Conservation (phyloP, 2,888 invertebrate genomes). For the Rhagonycha fulva region DNA sequence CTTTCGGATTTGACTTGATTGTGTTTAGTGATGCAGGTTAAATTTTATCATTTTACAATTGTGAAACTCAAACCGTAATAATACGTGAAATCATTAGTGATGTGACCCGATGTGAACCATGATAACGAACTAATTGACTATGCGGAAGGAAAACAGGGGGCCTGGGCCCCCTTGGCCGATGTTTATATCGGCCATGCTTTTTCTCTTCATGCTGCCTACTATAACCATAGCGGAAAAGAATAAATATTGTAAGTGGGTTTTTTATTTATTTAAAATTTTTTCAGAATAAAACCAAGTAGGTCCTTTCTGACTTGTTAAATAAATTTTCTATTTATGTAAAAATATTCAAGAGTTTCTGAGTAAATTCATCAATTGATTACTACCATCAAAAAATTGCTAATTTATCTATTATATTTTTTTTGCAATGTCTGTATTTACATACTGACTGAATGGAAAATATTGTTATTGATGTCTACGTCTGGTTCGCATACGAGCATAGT, state of each 20-base stretch:
- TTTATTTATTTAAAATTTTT: background rate
- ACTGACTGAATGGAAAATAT: background rate
- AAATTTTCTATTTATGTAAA: background rate
- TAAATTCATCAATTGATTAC: no score
- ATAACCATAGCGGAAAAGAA: conserved; percentile 47
- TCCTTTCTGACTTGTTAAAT: no score
- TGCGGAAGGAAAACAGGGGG: conserved; percentile 39
- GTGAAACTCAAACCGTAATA: background rate
- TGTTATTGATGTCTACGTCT: background rate
- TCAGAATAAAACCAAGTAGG: no score
- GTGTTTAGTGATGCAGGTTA: conserved; percentile 4
- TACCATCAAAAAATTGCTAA: background rate
- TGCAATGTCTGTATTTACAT: background rate
- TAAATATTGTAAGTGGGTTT: conserved; percentile 50
- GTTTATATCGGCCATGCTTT: conserved; percentile 38
- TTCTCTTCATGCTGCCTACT: conserved; percentile 41
- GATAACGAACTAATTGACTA: conserved; percentile 3
- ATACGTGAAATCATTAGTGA: conserved; percentile 13
- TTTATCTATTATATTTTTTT: background rate
- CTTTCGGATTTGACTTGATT: background rate
- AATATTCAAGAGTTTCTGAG: background rate
- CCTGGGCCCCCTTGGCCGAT: conserved; percentile 47
- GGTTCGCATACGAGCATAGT: background rate
- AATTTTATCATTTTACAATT: conserved; percentile 3
- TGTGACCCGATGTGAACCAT: conserved; percentile 17